phyloP scores from a whole-genome alignment of 2,113 vertebrate species.

The Maccullochella peelii region DNA sequence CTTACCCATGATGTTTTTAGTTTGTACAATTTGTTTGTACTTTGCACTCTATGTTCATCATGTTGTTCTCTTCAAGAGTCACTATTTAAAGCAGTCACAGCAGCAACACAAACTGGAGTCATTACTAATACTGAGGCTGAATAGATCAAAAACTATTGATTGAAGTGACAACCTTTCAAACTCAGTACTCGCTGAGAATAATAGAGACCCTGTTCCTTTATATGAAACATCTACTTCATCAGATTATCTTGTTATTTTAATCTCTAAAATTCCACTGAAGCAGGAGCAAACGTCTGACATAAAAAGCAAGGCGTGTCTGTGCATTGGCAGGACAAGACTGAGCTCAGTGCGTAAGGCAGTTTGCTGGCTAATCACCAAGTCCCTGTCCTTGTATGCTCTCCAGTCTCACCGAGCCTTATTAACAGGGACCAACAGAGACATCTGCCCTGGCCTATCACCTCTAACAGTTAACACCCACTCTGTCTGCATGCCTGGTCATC shows the following conservation, averaged over 20 bases:
- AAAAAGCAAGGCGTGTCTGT: slow-evolving; percentile 34
- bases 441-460: slow-evolving; percentile 8
- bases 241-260: slow-evolving; percentile 23
- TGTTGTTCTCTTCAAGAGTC: too few relatives aligned
- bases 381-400: slow-evolving; percentile 22
- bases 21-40: too few relatives aligned
- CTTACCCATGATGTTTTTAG: too few relatives aligned
- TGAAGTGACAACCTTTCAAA: neutral
- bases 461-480: slow-evolving; percentile 19
- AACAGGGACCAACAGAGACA: slow-evolving; percentile 16
- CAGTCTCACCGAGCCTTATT: slow-evolving; percentile 8
- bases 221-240: neutral
- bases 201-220: neutral
- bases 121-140: neutral
- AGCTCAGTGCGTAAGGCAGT: slow-evolving; percentile 9
- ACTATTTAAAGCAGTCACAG: too few relatives aligned
- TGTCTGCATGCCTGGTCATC: neutral
- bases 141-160: neutral
- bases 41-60: too few relatives aligned
- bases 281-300: neutral
- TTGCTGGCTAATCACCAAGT: slow-evolving; percentile 45
- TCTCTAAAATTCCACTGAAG: slow-evolving; percentile 21
- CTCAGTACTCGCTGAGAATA: neutral
- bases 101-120: neutral
- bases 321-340: slow-evolving; percentile 25